phyloP scores from a whole-genome alignment of 2,797 vertebrate genomes.

The Tokudaia tokunoshimensis region DNA sequence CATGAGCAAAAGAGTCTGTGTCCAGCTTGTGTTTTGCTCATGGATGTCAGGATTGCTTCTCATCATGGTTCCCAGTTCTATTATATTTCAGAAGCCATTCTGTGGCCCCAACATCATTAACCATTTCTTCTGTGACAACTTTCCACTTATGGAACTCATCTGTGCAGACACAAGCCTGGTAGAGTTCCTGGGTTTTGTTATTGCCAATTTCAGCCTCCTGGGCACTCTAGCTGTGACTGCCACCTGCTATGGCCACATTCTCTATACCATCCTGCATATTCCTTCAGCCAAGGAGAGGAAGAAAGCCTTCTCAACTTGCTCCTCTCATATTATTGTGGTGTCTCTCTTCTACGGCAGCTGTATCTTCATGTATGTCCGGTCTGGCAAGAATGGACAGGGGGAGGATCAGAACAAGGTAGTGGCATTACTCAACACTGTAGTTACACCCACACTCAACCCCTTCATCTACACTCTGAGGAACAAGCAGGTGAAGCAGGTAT shows the following conservation, averaged over 20 bases:
- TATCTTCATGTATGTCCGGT: constrained; percentile 83
- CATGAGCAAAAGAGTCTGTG: constrained; percentile 78
- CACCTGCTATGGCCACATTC: constrained; percentile 77
- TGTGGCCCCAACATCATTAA: constrained; percentile 78
- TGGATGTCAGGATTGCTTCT: constrained; percentile 66
- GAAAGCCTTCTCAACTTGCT: constrained; percentile 83
- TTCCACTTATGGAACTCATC: constrained; percentile 77
- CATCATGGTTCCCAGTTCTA: constrained; percentile 57
- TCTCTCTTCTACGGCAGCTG: constrained; percentile 84
- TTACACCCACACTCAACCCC: constrained; percentile 81
- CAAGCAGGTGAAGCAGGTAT: constrained; percentile 80
- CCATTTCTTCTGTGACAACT: constrained; percentile 84
- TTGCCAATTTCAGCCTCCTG: constrained; percentile 73
- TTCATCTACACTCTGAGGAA: constrained; percentile 86
- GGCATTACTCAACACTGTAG: constrained; percentile 82
- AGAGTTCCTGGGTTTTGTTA: constrained; percentile 75
- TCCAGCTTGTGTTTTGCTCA: constrained; percentile 68
- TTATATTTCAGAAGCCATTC: constrained; percentile 68
- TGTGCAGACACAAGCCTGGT: constrained; percentile 75
- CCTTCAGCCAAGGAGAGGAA: constrained; percentile 71
- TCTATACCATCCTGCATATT: constrained; percentile 73
- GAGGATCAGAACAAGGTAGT: constrained; percentile 80
- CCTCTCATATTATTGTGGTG: constrained; percentile 80
- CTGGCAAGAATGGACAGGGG: constrained; percentile 66
- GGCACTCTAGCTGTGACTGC: constrained; percentile 76